phyloP scores from a whole-genome alignment of 2,113 vertebrate genomes.

The Pygathrix nemaeus region DNA sequence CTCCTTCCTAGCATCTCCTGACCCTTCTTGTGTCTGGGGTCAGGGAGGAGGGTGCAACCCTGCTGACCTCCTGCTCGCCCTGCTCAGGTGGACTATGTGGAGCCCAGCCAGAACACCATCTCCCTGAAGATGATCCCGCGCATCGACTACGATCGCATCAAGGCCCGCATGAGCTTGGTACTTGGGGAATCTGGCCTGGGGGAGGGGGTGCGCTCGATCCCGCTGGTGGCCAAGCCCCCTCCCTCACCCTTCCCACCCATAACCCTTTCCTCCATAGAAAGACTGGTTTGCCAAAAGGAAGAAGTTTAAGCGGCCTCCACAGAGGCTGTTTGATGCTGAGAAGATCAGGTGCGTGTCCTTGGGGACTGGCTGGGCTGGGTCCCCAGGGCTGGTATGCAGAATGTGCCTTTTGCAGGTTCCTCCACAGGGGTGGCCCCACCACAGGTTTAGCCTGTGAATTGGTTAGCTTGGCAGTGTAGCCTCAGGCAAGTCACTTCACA shows the following conservation, averaged over 20 bases:
- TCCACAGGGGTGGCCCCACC: neutral
- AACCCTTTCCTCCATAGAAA: constrained; percentile 84
- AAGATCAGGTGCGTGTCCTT: constrained; percentile 91
- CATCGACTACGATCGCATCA: constrained; percentile 96
- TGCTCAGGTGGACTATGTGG: constrained; percentile 94
- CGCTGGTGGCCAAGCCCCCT: neutral
- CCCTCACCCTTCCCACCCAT: neutral
- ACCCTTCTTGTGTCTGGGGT: neutral
- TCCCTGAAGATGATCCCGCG: constrained; percentile 98
- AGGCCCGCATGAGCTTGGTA: constrained; percentile 96
- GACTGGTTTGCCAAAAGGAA: constrained; percentile 97
- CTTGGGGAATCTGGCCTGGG: fast-evolving
- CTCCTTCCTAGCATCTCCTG: neutral
- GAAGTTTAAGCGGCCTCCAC: constrained; percentile 95
- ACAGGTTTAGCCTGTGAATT: neutral
- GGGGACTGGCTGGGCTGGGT: neutral
- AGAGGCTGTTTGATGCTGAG: constrained; percentile 95
- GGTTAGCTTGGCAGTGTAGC: neutral
- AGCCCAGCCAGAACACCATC: constrained; percentile 97
- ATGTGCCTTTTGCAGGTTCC: neutral
- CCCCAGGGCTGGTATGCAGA: neutral
- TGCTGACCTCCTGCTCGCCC: neutral
- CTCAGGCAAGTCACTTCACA: neutral
- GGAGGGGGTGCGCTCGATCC: fast-evolving
- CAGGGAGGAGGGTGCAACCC: neutral